Evolutionary conservation across 2,797 vertebrate species (phyloP).

Genomic region (Sebastes jordani): DNA sequence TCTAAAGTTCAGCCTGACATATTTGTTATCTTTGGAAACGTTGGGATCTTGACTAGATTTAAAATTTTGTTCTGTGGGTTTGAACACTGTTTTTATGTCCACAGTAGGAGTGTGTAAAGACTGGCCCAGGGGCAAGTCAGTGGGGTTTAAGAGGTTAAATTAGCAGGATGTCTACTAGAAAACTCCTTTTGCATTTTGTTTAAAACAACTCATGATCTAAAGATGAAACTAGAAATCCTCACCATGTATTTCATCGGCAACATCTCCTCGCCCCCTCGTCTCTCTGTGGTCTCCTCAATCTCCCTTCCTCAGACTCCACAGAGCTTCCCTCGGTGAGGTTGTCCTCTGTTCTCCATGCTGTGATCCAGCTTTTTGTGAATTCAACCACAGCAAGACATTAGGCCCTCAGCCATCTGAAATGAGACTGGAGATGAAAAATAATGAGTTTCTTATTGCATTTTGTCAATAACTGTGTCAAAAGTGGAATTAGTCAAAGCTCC

Average conservation of each 20-base stretch:
- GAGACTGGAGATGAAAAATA: slow-evolving; percentile 81
- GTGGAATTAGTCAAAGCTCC: slow-evolving; percentile 87
- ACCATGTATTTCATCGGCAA: background rate
- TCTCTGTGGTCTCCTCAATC: slow-evolving; percentile 58
- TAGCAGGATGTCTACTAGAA: background rate
- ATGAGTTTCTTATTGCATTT: slow-evolving; percentile 86
- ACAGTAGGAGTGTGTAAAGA: background rate
- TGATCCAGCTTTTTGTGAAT: slow-evolving; percentile 71
- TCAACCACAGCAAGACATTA: slow-evolving; percentile 78
- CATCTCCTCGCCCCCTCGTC: slow-evolving; percentile 15
- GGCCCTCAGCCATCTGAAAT: slow-evolving; percentile 77
- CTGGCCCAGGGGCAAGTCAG: background rate
- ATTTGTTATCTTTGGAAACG: background rate
- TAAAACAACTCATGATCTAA: background rate
- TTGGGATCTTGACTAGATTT: background rate
- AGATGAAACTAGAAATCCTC: background rate
- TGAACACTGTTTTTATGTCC: background rate
- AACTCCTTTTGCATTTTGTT: background rate
- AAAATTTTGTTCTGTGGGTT: background rate
- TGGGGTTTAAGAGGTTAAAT: slow-evolving; percentile 12
- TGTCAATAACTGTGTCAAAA: slow-evolving; percentile 88
- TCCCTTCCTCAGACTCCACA: slow-evolving; percentile 48
- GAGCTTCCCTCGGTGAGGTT: slow-evolving; percentile 51
- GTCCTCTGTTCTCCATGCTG: slow-evolving; percentile 62
- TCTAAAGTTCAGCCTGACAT: background rate